phyloP scores from a whole-genome alignment of 1,140 invertebrate species.

The Steinernema khuongi region DNA sequence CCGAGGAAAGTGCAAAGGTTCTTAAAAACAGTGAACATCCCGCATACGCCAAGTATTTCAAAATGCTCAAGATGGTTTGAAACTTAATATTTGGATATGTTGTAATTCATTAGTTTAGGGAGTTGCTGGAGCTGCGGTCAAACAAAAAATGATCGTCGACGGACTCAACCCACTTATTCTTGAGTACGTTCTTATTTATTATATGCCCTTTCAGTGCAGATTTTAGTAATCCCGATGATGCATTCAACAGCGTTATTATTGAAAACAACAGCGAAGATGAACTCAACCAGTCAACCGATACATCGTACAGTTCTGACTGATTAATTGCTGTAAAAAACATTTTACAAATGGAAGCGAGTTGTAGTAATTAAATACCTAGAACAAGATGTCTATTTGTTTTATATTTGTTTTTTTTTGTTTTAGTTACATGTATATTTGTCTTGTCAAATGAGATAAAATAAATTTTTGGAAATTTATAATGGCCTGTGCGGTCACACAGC shows the following conservation, averaged over 20 bases:
- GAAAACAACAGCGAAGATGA: no score
- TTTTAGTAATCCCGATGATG: conserved; percentile 12
- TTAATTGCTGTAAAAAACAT: no score
- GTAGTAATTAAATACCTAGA: no score
- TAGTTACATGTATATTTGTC: no score
- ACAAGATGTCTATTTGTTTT: no score
- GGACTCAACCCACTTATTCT: conserved; percentile 13
- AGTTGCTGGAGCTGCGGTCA: conserved; percentile 17
- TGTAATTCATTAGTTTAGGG: not conserved
- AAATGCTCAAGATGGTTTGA: conserved; percentile 23
- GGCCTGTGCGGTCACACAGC: no score
- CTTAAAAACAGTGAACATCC: not conserved
- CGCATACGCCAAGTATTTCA: conserved; percentile 18
- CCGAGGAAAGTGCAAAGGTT: not conserved
- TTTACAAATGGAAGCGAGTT: no score
- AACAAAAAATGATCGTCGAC: conserved; percentile 3
- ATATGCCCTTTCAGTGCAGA: not conserved
- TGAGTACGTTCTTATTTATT: conserved; percentile 10
- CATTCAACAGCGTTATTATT: no score
- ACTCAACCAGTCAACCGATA: not conserved
- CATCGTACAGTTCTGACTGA: not conserved
- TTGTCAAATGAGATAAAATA: no score
- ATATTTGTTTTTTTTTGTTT: no score
- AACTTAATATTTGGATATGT: not conserved
- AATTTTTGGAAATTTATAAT: no score